phyloP scores from a whole-genome alignment of 2,113 vertebrate genomes.

The Tichodroma muraria region DNA sequence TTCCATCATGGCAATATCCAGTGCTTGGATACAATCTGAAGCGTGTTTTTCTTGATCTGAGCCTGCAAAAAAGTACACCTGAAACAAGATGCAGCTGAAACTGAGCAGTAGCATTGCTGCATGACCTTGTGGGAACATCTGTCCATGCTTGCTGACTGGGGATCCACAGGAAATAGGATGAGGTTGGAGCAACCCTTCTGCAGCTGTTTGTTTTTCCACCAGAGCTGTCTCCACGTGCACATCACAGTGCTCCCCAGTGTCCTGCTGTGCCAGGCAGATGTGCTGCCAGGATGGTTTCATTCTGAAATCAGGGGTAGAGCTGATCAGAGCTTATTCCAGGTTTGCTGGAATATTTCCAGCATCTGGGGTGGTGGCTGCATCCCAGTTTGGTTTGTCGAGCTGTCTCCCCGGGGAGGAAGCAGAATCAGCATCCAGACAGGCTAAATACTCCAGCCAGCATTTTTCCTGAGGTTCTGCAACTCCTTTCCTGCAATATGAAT shows the following conservation, averaged over 20 bases:
- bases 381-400: neutral
- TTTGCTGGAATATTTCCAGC: neutral
- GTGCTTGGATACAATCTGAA: neutral
- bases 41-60: neutral
- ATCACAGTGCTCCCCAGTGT: neutral
- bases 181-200: neutral
- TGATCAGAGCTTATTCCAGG: neutral
- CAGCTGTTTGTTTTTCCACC: neutral
- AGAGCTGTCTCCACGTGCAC: rapidly evolving
- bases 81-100: neutral
- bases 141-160: neutral
- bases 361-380: neutral
- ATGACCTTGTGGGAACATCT: neutral
- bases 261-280: neutral
- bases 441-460: neutral
- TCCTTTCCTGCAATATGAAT: neutral
- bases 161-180: neutral
- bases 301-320: neutral
- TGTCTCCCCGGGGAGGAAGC: neutral
- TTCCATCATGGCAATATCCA: neutral
- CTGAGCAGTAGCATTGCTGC: neutral
- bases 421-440: neutral
- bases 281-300: neutral
- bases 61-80: neutral
- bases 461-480: neutral